A percentile compares a stretch with the other conserved stretches of the same genome.
Evolutionary conservation across 2,888 invertebrate genomes (phyloP).

Genomic region (Unio pictorum): DNA sequence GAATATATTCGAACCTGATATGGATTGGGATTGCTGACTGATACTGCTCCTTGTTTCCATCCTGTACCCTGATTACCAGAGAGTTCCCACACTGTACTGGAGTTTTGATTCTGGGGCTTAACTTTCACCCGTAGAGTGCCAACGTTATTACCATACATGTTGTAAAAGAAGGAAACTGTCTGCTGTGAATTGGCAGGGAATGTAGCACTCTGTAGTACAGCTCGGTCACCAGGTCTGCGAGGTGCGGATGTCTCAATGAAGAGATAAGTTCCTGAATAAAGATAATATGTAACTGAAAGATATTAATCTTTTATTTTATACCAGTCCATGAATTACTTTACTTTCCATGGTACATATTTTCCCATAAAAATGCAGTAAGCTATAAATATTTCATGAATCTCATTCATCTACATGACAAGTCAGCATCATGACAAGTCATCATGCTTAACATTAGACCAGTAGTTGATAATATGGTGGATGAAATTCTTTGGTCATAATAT

Average conservation of each 20-base stretch:
- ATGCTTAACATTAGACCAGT: no score
- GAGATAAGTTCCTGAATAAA: conserved; percentile 76
- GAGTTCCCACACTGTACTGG: conserved; percentile 41
- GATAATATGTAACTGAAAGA: background rate
- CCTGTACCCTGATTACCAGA: conserved; percentile 48
- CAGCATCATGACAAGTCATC: no score
- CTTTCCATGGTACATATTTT: no score
- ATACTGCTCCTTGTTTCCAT: conserved; percentile 43
- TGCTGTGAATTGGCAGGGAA: conserved; percentile 28
- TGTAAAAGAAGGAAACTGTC: conserved; percentile 62
- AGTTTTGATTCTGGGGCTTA: conserved; percentile 22
- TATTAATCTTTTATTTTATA: no score
- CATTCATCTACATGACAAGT: no score
- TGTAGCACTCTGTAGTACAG: conserved; percentile 53
- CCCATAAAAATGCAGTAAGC: no score
- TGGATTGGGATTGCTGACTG: background rate
- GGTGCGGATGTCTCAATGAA: conserved; percentile 83
- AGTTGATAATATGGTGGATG: no score
- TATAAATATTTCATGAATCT: no score
- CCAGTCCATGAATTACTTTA: no score
- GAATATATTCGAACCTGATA: no score
- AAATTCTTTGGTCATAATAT: no score
- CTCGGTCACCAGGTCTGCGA: conserved; percentile 73
- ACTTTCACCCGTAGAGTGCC: conserved; percentile 52
- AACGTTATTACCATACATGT: conserved; percentile 59